phyloP scores from a whole-genome alignment of 1,140 invertebrate genomes.

The Mesaphorura yosii region DNA sequence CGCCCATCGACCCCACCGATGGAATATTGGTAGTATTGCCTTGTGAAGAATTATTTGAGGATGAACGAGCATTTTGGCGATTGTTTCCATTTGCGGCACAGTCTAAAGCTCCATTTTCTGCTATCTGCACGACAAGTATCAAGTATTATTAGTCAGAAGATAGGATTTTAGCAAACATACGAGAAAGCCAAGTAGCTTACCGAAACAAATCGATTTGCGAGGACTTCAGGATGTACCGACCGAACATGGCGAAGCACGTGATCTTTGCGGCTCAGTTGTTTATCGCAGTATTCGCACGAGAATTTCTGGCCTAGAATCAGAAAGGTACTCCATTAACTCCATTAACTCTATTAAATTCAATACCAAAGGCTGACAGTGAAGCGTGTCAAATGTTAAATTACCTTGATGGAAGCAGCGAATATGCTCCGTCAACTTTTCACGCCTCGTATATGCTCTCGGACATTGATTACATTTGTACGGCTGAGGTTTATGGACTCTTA shows the following conservation, averaged over 20 bases:
- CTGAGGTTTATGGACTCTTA: conserved; percentile 26
- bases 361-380: too few species aligned
- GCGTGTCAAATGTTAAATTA: too few species aligned
- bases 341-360: too few species aligned
- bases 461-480: conserved; percentile 29
- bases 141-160: too few species aligned
- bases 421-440: conserved; percentile 25
- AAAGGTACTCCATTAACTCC: too few species aligned
- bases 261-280: conserved; percentile 25
- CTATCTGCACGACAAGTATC: conserved; percentile 10
- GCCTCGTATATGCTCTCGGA: conserved; percentile 23
- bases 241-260: conserved; percentile 29
- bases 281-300: conserved; percentile 27
- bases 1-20: conserved; percentile 23
- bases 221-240: conserved; percentile 29
- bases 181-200: conserved; percentile 3
- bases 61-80: background rate
- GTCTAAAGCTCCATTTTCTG: conserved; percentile 9
- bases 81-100: conserved; percentile 4
- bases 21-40: conserved; percentile 7
- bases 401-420: conserved; percentile 30
- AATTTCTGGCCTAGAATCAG: conserved; percentile 31
- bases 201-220: conserved; percentile 21
- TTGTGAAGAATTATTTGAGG: too few species aligned
- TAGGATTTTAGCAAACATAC: background rate